Base-by-base conservation (phyloP, 2,113 vertebrate species). In the Eptesicus fuscus region DNA sequence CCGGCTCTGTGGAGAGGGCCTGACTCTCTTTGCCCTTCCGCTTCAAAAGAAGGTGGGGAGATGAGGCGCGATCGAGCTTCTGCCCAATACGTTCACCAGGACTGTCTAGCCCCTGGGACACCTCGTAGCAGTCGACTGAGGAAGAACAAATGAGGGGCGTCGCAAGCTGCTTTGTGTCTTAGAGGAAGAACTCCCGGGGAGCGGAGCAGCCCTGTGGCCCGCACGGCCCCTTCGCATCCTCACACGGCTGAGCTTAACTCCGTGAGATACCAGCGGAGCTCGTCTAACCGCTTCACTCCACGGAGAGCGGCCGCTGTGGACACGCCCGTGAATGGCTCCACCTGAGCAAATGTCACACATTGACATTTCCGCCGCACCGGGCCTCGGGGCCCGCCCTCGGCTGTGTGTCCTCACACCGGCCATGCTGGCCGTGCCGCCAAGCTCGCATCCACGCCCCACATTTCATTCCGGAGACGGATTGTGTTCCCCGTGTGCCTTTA, bases 281-380 rank as follows among this genome's bases (percentile, higher is more conserved):
- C 87, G 69, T 14, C 44, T 4, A 83, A 73, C 71, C 70, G 17
- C 76, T 78, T 92, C 71, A 65, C 79, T 94, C 83, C 83, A 89
- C 32, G 44, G 85, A 83, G 63, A 63, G 78, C 6, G 71, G 71
- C 88, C 78, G 61, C 92, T 74, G 42, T 61, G 90, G 83, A 91
- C 88, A 87, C 56, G 77, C 37, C 35, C 40, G 84, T 16, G 92
- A 91, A 40, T 80, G 95, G 86, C 69, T 37, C 69, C 25, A 63
- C 80, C 76, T 94, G 84, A 65, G 95, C 85, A 96, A 95, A 97
- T 95, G 95, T 97, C 94, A 95, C 83, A 59, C 61, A 85, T 56
- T 87, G 89, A 73, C 7, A 47, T 84, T 90, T 88, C 93, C 91
- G 76, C 53, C 28, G 80, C 73, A 71, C n/a, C 2, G 70, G 76